Base-by-base conservation (phyloP, 2,113 vertebrate species). In the Epinephelus cyanopodus region DNA sequence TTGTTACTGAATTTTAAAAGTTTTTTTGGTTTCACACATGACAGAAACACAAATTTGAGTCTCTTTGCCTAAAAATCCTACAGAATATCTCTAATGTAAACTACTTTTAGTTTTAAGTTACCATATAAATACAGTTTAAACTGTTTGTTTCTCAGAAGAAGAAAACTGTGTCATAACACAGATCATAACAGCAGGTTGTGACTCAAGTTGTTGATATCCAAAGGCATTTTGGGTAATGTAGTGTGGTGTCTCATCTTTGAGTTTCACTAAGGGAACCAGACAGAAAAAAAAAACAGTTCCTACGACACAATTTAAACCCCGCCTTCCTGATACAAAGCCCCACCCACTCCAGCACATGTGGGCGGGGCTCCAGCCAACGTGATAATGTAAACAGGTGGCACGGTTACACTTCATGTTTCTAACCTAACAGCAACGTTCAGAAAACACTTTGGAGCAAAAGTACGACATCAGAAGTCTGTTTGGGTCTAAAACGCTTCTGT, bases 181-280 rank as follows among this genome's bases (percentile, higher is more conserved):
- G 42, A 50, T 56, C 4, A 56, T 11, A 48, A 48, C 27, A 79
- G 77, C 62, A 67, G 61, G 53, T 27, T 33, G 50, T 25, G 65
- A 65, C 68, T 56, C 7, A 62, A 50, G 70, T 29, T 82, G 69
- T n/a, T 52, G 25, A 45, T 25, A 45, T 78, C 37, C 58, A 84
- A 86, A 82, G 81, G 86, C 47, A 85, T 88, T 83, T 27, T 83
- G 82, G 88, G 84, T 81, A 85, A 81, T 79, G 88, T 92, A 90
- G 86, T 90, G 84, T 84, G 76, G 66, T 48, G 47, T 50, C 48
- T 50, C 48, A 50, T 50, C 42, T 45, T 45, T 45, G 42, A 45
- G 42, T 45, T 45, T 45, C 48, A 50, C 15, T 50, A 6, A 50
- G 15, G 48, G 48, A 50, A 50, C 52, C 12, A 48, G 10, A 19